Conservation (phyloP, 2,888 invertebrate genomes). For the Microdon myrmicae region DNA sequence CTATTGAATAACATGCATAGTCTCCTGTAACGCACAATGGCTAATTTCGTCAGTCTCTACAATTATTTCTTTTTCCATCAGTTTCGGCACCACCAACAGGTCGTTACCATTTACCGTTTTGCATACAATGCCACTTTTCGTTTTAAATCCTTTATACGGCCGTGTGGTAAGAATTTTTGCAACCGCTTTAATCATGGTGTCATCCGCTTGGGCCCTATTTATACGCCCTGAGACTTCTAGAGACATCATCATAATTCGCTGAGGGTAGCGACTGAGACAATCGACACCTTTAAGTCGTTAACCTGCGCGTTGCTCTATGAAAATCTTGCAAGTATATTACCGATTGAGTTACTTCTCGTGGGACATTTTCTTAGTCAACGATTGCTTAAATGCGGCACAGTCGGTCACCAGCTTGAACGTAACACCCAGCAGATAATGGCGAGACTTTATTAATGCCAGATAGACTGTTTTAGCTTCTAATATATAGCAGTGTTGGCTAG, state of each 20-base stretch:
- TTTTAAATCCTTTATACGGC: slow-evolving; percentile 26
- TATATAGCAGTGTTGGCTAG: slow-evolving; percentile 53
- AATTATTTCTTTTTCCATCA: slow-evolving; percentile 35
- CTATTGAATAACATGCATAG: slow-evolving; percentile 14
- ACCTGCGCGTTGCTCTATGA: slow-evolving; percentile 52
- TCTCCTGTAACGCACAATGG: slow-evolving; percentile 29
- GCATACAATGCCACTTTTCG: slow-evolving; percentile 17
- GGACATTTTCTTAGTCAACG: slow-evolving; percentile 43
- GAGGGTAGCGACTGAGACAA: slow-evolving; percentile 43
- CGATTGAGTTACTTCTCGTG: slow-evolving; percentile 52
- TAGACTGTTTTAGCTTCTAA: slow-evolving; percentile 54
- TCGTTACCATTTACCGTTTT: slow-evolving; percentile 21
- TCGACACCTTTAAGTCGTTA: slow-evolving; percentile 51
- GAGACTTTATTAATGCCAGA: slow-evolving; percentile 54
- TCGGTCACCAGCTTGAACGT: slow-evolving; percentile 39
- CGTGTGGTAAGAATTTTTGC: slow-evolving; percentile 13
- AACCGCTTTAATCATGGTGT: slow-evolving; percentile 29
- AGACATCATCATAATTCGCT: slow-evolving; percentile 2
- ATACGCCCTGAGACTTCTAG: slow-evolving; percentile 12
- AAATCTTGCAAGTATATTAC: slow-evolving; percentile 51
- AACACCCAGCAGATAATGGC: slow-evolving; percentile 44
- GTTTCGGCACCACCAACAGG: slow-evolving; percentile 27
- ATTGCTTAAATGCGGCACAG: slow-evolving; percentile 42
- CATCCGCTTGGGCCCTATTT: slow-evolving; percentile 16
- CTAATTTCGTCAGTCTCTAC: slow-evolving; percentile 23